phyloP scores from a whole-genome alignment of 2,797 vertebrate species.

The Nothura maculosa region DNA sequence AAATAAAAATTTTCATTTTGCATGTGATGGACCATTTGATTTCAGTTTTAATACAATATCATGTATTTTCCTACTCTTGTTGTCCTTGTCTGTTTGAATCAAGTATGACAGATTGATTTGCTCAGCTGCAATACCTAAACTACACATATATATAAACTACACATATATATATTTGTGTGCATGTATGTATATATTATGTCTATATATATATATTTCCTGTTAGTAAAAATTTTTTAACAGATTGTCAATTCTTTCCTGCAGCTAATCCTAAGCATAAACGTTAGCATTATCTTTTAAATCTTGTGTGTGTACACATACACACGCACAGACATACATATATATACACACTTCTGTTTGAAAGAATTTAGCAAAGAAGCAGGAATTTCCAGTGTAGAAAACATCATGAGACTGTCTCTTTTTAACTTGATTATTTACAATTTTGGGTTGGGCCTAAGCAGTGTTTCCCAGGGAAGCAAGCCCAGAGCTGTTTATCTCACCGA shows the following conservation, averaged over 20 bases:
- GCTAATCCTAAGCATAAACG: not conserved
- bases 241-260: not conserved
- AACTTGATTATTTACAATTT: not conserved
- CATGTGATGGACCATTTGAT: not conserved
- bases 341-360: not conserved
- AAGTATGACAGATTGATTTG: not conserved
- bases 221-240: not conserved
- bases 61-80: not conserved
- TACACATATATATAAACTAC: not conserved
- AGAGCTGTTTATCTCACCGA: not conserved
- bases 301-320: not conserved
- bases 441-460: not conserved
- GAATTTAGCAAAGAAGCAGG: not conserved
- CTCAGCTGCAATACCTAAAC: not conserved
- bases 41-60: constrained; percentile 1
- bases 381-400: not conserved
- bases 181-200: not conserved
- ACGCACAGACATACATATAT: not conserved
- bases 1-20: not conserved
- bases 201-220: not conserved
- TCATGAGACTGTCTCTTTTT: not conserved
- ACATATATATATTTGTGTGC: not conserved
- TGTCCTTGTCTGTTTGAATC: not conserved
- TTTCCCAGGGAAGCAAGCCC: not conserved
- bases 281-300: not conserved